These are phyloP conservation scores for Melikaiella ostensackeni DNA, from an alignment of 2,888 invertebrate genomes.

Conservation along the genomic window DNA sequence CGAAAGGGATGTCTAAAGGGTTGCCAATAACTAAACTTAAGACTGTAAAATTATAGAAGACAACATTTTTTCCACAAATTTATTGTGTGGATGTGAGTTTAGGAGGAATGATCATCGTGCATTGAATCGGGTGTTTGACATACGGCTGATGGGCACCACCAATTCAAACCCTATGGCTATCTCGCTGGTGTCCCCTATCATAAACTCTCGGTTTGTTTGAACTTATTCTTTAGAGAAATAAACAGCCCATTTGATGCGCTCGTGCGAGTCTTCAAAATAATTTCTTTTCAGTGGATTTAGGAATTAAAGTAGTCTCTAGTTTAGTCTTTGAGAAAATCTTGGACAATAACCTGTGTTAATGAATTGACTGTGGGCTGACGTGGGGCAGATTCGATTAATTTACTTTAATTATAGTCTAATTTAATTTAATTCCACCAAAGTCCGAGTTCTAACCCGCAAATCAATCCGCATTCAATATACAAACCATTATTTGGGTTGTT, in stretches of 20 bases:
- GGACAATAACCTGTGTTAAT: no score
- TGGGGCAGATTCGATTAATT: no score
- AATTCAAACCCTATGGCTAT: conserved; percentile 54
- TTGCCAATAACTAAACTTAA: background rate
- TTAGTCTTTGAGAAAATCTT: no score
- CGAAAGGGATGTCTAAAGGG: no score
- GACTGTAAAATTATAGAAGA: background rate
- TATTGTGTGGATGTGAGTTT: conserved; percentile 42
- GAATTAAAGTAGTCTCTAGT: background rate
- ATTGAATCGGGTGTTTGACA: conserved; percentile 66
- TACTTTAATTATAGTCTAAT: no score
- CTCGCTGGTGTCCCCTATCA: conserved; percentile 46
- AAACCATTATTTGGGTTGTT: no score
- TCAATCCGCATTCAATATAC: no score
- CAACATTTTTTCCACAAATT: background rate
- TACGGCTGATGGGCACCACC: conserved; percentile 68
- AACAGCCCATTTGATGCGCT: conserved; percentile 52
- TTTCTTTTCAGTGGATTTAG: background rate
- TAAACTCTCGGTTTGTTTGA: conserved; percentile 63
- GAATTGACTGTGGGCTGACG: no score
- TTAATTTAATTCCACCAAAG: no score
- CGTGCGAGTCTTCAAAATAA: conserved; percentile 30
- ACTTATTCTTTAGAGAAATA: conserved; percentile 66
- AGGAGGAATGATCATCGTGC: conserved; percentile 41
- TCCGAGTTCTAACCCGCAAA: no score